phyloP scores from a whole-genome alignment of 2,888 invertebrate species.

The Fragum whitleyi region DNA sequence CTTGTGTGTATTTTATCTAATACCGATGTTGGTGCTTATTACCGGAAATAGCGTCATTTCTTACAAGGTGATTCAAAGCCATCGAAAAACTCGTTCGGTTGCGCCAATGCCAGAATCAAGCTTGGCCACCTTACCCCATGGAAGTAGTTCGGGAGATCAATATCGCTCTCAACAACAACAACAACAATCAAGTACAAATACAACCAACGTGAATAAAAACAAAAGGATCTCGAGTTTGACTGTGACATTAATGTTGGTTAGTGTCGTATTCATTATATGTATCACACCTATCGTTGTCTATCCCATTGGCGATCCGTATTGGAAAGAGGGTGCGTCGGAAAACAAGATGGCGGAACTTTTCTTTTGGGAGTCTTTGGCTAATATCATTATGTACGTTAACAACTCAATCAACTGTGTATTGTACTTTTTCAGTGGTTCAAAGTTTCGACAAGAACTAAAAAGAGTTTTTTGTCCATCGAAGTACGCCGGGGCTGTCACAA shows the following conservation, averaged over 20 bases:
- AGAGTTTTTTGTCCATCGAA: constrained; percentile 25
- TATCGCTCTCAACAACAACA: constrained; percentile 2
- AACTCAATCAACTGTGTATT: constrained; percentile 52
- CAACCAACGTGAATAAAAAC: background rate
- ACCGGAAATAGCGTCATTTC: constrained; percentile 54
- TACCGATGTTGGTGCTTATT: constrained; percentile 51
- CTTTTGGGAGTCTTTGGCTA: constrained; percentile 46
- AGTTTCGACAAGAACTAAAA: constrained; percentile 52
- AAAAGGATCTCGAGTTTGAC: constrained; percentile 37
- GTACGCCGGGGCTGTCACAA: background rate
- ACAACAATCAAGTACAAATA: background rate
- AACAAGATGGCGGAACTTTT: constrained; percentile 48
- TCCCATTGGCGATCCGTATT: constrained; percentile 60
- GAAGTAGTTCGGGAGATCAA: background rate
- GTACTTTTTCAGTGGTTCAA: constrained; percentile 58
- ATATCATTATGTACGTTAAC: constrained; percentile 58
- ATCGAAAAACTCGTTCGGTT: constrained; percentile 37
- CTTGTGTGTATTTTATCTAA: constrained; percentile 54
- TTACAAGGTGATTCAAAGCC: constrained; percentile 55
- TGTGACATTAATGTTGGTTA: constrained; percentile 48
- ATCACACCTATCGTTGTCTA: constrained; percentile 61
- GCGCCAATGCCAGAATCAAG: constrained; percentile 27
- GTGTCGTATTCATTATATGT: constrained; percentile 51
- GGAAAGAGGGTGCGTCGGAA: constrained; percentile 46
- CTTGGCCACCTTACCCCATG: background rate